phyloP scores from a whole-genome alignment of 2,797 vertebrate genomes.

The Morus bassanus region DNA sequence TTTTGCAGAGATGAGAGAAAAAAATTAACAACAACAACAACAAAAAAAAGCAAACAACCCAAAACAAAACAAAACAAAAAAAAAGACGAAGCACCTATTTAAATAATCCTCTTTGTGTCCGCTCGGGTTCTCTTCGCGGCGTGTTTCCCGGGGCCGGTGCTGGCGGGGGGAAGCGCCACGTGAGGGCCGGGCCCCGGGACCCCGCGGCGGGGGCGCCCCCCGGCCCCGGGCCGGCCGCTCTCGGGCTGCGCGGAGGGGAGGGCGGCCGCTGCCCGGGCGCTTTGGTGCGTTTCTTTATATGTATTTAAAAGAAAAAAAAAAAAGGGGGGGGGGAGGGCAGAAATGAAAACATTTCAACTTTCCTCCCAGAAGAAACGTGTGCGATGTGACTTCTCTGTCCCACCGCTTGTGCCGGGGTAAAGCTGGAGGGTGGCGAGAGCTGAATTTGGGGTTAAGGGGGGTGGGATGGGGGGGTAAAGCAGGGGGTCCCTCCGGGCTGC shows the following conservation, averaged over 20 bases:
- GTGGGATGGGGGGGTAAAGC: not conserved
- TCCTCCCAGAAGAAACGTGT: not conserved
- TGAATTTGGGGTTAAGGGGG: not conserved
- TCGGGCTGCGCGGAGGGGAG: not conserved
- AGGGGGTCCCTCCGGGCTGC: conserved; percentile 4
- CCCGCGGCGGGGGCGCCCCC: not conserved
- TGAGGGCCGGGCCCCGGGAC: conserved; percentile 58
- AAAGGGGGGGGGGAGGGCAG: conserved; percentile 19
- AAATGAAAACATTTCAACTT: conserved; percentile 73
- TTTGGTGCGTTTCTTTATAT: conserved; percentile 36
- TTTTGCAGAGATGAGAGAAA: conserved; percentile 79
- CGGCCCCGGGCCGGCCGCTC: too few relatives aligned
- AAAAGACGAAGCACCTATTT: conserved; percentile 76
- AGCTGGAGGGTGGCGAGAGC: not conserved
- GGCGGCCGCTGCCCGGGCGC: not conserved
- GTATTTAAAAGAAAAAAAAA: too few relatives aligned
- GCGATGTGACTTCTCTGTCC: not conserved
- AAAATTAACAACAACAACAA: not conserved
- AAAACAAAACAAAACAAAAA: not conserved
- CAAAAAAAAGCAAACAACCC: not conserved
- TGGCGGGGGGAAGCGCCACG: conserved; percentile 55
- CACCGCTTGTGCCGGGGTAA: not conserved
- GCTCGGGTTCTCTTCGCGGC: conserved; percentile 13
- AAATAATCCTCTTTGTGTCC: conserved; percentile 76
- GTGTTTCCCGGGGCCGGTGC: not conserved